These are phyloP conservation scores for Chelon auratus DNA, from an alignment of 2,797 vertebrate species.

Conservation along the genomic window DNA sequence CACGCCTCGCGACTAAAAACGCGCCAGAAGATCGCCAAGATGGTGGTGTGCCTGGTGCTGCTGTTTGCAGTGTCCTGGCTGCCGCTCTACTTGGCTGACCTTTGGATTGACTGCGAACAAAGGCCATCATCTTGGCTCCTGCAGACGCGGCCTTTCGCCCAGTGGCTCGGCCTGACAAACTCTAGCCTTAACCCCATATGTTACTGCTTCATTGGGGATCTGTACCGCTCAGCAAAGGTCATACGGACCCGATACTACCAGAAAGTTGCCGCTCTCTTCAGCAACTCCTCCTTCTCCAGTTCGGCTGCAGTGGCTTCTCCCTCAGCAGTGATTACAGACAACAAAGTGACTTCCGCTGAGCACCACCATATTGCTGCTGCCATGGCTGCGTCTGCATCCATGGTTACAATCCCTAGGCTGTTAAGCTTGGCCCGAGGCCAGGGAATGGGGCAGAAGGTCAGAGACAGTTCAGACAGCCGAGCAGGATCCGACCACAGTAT, in stretches of 20 bases:
- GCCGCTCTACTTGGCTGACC: constrained; percentile 90
- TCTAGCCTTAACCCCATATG: constrained; percentile 95
- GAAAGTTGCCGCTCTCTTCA: constrained; percentile 82
- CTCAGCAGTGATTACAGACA: constrained; percentile 31
- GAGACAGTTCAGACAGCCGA: constrained; percentile 58
- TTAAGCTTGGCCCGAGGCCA: constrained; percentile 76
- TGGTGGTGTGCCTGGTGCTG: constrained; percentile 92
- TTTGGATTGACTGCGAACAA: constrained; percentile 90
- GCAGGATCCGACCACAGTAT: constrained; percentile 71
- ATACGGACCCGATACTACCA: constrained; percentile 90
- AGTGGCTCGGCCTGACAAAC: constrained; percentile 94
- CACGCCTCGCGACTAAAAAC: constrained; percentile 88
- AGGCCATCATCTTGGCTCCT: constrained; percentile 88
- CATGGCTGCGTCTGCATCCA: constrained; percentile 69
- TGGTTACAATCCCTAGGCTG: constrained; percentile 77
- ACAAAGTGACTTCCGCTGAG: constrained; percentile 34
- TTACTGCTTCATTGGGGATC: constrained; percentile 93
- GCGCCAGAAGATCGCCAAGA: constrained; percentile 92
- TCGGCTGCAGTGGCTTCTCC: constrained; percentile 47
- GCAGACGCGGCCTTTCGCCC: constrained; percentile 90
- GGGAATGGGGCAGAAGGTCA: constrained; percentile 56
- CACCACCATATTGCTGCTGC: constrained; percentile 54
- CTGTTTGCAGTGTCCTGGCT: constrained; percentile 91
- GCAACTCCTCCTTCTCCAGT: constrained; percentile 70
- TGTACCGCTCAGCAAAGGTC: constrained; percentile 91